phyloP scores from a whole-genome alignment of 2,888 invertebrate species.

The Epicampocera succincta region DNA sequence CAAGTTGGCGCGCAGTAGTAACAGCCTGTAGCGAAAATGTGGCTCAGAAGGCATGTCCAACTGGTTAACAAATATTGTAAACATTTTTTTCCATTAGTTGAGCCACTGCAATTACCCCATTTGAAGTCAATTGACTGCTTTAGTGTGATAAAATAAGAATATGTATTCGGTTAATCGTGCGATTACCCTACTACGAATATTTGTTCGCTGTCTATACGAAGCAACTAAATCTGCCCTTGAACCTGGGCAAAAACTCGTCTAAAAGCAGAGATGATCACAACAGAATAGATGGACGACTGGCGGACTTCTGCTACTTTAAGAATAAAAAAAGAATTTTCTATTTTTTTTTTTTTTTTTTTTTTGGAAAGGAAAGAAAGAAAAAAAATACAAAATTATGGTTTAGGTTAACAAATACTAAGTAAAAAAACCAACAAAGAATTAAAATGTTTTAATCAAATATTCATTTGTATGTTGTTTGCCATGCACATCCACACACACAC shows the following conservation, averaged over 20 bases:
- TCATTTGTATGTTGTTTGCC: not conserved
- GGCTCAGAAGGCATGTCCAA: no score
- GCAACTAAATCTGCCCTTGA: slow-evolving; percentile 75
- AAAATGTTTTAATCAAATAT: not conserved
- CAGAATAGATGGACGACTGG: slow-evolving; percentile 18
- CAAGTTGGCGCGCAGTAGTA: no score
- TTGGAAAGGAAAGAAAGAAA: slow-evolving; percentile 12
- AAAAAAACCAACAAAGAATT: slow-evolving; percentile 11
- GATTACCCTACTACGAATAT: not conserved
- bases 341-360: slow-evolving; percentile 26
- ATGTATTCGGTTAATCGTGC: no score
- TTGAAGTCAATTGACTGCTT: no score
- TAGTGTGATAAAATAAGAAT: no score
- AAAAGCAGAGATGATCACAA: slow-evolving; percentile 17
- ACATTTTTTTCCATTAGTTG: no score
- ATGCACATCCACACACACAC: not conserved
- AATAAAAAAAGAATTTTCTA: slow-evolving; percentile 21
- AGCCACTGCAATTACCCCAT: no score
- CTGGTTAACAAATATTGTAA: no score
- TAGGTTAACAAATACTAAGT: slow-evolving; percentile 62
- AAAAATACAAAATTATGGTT: slow-evolving; percentile 52
- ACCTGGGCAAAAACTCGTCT: slow-evolving; percentile 73
- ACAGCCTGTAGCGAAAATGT: no score
- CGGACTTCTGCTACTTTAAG: slow-evolving; percentile 22
- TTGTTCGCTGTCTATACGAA: not conserved